These are phyloP conservation scores for Mormyrus lacerda DNA, from an alignment of 2,113 vertebrate genomes.

Conservation along the genomic window DNA sequence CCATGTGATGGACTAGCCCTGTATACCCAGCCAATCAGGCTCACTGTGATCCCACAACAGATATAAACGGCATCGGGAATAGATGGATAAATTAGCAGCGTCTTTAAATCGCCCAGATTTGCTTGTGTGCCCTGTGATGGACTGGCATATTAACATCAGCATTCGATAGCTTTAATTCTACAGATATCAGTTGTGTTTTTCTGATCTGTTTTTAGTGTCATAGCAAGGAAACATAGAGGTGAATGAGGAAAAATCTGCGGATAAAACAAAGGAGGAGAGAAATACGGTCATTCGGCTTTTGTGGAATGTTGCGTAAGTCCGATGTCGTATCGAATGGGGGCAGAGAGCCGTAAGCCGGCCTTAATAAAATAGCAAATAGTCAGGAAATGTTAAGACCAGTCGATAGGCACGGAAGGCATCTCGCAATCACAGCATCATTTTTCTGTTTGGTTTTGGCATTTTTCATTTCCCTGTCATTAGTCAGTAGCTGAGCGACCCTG, in stretches of 20 bases:
- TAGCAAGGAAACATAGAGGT: background rate
- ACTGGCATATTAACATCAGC: background rate
- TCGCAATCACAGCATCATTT: background rate
- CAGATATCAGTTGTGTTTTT: background rate
- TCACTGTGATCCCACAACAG: background rate
- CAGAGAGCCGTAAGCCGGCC: background rate
- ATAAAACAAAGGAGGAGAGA: background rate
- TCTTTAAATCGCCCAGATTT: background rate
- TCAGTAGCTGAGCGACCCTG: conserved; percentile 29
- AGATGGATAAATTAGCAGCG: background rate
- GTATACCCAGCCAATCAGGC: background rate
- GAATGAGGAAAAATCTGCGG: background rate
- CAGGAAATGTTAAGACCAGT: background rate
- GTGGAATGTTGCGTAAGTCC: background rate
- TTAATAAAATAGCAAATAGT: background rate
- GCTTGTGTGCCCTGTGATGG: background rate
- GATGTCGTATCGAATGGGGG: background rate
- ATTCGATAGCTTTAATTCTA: background rate
- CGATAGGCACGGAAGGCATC: background rate
- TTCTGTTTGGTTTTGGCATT: background rate
- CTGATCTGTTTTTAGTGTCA: background rate
- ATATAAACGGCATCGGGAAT: background rate
- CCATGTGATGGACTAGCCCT: background rate
- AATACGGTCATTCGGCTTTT: background rate
- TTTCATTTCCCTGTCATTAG: background rate